A percentile compares a stretch with the other conserved stretches of the same genome.
Conservation (phyloP, 2,888 invertebrate genomes). For the Caenorhabditis sp. region DNA sequence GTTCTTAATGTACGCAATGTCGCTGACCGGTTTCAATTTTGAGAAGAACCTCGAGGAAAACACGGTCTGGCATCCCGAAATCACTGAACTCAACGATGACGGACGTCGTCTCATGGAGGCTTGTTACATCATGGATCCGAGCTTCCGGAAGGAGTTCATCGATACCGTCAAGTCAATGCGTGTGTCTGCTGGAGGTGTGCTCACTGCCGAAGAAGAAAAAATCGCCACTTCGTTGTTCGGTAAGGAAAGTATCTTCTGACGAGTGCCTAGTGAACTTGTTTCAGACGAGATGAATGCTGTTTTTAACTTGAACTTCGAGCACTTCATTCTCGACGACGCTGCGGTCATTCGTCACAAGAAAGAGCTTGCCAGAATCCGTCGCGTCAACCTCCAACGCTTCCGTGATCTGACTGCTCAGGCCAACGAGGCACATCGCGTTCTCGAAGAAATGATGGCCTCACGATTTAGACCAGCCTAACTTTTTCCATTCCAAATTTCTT, state of each 20-base stretch:
- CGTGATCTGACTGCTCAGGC: neutral
- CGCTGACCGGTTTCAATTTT: neutral
- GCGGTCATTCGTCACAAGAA: neutral
- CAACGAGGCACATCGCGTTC: neutral
- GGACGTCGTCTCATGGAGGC: constrained; percentile 3
- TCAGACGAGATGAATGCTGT: constrained; percentile 29
- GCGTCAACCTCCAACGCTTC: neutral
- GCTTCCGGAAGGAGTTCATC: constrained; percentile 17
- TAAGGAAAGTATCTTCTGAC: neutral
- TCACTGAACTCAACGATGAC: neutral
- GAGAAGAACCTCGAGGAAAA: neutral
- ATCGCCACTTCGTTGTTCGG: neutral
- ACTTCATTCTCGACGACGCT: neutral
- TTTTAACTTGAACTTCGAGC: constrained; percentile 18
- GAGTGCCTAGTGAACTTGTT: neutral
- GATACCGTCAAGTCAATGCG: neutral
- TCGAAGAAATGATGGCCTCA: neutral
- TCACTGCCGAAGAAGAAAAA: neutral
- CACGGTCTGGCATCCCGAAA: constrained; percentile 7
- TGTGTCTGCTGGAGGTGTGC: neutral
- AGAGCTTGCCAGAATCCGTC: neutral
- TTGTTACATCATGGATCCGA: constrained; percentile 10
- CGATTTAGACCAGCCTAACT: neutral
- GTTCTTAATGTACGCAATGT: neutral
- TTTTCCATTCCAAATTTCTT: neutral